These are phyloP conservation scores for Margaritifera margaritifera DNA, from an alignment of 2,888 invertebrate genomes.

Conservation along the genomic window DNA sequence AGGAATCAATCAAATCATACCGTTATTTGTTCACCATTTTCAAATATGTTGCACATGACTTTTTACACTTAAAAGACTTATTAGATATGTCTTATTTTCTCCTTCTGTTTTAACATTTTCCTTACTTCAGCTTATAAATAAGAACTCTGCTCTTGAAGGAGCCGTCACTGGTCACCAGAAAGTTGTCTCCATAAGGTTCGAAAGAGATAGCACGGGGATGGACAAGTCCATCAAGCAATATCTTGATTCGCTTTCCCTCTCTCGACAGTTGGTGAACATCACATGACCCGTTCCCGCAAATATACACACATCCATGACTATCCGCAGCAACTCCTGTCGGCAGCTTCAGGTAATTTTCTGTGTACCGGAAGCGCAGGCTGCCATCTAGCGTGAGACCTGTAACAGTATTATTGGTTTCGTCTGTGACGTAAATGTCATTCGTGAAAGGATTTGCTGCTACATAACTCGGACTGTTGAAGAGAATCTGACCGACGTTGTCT, in stretches of 20 bases:
- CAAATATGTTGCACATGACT: too few relatives aligned
- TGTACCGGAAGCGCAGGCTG: constrained; percentile 27
- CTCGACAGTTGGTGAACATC: constrained; percentile 36
- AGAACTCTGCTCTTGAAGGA: constrained; percentile 38
- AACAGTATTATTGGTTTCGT: constrained; percentile 36
- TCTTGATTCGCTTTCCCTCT: constrained; percentile 32
- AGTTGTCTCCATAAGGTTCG: constrained; percentile 35
- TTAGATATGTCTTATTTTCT: too few relatives aligned
- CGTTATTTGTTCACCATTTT: too few relatives aligned
- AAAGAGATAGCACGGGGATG: constrained; percentile 41
- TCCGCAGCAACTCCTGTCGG: constrained; percentile 38
- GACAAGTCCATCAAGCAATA: constrained; percentile 31
- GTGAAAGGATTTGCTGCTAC: constrained; percentile 38
- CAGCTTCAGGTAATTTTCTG: constrained; percentile 27
- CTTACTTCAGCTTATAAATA: constrained; percentile 20
- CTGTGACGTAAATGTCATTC: constrained; percentile 37
- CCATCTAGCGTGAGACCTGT: constrained; percentile 36
- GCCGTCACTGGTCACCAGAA: constrained; percentile 37
- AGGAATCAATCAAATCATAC: too few relatives aligned
- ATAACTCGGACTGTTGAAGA: constrained; percentile 31
- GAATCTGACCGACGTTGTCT: constrained; percentile 24
- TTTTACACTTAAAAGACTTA: too few relatives aligned
- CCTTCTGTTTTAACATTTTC: not conserved
- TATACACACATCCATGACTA: constrained; percentile 40
- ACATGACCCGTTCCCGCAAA: constrained; percentile 41